Percentiles rank a stretch among this genome's conserved stretches.
Evolutionary conservation across 2,888 invertebrate species (phyloP).

Genomic region (Petrophora chlorosata): DNA sequence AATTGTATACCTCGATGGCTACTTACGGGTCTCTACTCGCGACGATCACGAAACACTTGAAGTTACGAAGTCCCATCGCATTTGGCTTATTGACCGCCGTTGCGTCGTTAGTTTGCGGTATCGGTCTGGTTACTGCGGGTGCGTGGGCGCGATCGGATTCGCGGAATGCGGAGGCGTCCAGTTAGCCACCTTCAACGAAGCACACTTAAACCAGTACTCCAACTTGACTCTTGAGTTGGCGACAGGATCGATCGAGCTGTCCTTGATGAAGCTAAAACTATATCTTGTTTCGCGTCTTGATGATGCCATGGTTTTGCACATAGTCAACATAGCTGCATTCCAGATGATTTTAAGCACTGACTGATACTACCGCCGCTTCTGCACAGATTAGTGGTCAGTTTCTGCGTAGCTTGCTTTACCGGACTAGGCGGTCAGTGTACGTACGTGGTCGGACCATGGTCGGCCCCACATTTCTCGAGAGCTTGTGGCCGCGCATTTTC

Average conservation of each 20-base stretch:
- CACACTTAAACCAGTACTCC: constrained; percentile 14
- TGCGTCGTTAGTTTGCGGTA: constrained; percentile 40
- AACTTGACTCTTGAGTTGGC: constrained; percentile 7
- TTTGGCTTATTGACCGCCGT: constrained; percentile 35
- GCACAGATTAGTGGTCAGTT: not conserved
- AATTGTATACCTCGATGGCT: constrained; percentile 12
- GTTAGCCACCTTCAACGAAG: constrained; percentile 20
- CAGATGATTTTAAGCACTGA: not conserved
- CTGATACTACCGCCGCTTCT: not conserved
- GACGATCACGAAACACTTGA: constrained; percentile 19
- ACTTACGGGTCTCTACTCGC: not conserved
- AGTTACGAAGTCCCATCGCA: constrained; percentile 29
- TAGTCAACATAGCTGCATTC: not conserved
- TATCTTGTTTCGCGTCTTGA: not conserved
- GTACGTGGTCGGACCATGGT: constrained; percentile 47
- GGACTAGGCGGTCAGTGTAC: constrained; percentile 31
- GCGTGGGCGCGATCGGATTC: constrained; percentile 52
- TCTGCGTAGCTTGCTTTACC: constrained; percentile 5
- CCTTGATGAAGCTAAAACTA: too few relatives aligned
- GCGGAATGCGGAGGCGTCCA: constrained; percentile 47
- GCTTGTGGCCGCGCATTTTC: constrained; percentile 44
- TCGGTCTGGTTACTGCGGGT: constrained; percentile 36
- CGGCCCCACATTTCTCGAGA: constrained; percentile 49
- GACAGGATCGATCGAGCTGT: not conserved
- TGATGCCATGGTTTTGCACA: not conserved